Conservation (phyloP, 2,113 vertebrate genomes). For the Aptenodytes forsteri region DNA sequence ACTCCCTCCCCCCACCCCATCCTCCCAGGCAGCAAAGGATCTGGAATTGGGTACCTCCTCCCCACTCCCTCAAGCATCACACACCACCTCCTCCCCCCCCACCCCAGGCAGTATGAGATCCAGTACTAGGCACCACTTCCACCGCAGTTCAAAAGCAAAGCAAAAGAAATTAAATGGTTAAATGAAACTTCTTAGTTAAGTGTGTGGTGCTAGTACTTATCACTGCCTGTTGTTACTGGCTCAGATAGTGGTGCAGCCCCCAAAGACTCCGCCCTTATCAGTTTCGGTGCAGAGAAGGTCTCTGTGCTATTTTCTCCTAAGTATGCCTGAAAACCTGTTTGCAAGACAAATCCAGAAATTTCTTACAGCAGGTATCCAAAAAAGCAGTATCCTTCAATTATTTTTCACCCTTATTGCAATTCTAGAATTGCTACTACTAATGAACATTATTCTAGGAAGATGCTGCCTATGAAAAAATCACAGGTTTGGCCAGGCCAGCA, state of each 20-base stretch:
- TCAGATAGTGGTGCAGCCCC: slow-evolving; percentile 3
- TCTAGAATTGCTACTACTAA: not conserved
- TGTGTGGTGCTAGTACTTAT: slow-evolving; percentile 28
- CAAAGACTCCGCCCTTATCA: not conserved
- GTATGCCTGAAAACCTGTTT: not conserved
- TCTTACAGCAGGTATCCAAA: not conserved
- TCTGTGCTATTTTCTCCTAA: not conserved
- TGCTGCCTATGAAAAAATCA: not conserved
- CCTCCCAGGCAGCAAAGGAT: not conserved
- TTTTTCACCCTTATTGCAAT: not conserved
- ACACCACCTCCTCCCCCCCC: not conserved
- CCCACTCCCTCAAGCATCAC: not conserved
- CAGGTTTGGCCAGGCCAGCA: not conserved
- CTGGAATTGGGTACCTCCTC: not conserved
- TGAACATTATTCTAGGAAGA: not conserved
- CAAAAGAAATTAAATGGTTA: not conserved
- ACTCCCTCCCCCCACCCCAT: not conserved
- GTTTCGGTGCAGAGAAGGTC: not conserved
- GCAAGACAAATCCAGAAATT: not conserved
- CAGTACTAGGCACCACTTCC: slow-evolving; percentile 37
- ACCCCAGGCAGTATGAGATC: not conserved
- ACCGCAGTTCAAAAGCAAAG: not conserved
- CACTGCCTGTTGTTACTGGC: slow-evolving; percentile 18
- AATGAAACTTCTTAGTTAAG: not conserved
- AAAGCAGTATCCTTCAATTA: not conserved